These are phyloP conservation scores for Camponotus pennsylvanicus DNA, from an alignment of 1,140 invertebrate species.

Conservation along the genomic window DNA sequence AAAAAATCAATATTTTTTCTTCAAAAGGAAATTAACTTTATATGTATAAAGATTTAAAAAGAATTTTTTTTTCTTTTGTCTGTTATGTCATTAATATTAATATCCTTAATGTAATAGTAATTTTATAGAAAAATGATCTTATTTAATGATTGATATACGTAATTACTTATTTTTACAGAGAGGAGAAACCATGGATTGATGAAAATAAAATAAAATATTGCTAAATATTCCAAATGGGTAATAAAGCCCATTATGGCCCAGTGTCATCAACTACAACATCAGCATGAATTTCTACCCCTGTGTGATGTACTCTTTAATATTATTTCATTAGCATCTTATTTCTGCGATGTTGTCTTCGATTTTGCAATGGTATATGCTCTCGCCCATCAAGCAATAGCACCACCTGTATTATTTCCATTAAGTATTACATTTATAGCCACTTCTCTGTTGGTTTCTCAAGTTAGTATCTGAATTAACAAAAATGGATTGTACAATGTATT, in stretches of 20 bases:
- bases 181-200: conserved; percentile 37
- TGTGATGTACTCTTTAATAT: conserved; percentile 97
- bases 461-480: conserved; percentile 78
- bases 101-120: too few species aligned
- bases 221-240: conserved; percentile 84
- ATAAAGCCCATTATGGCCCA: conserved; percentile 85
- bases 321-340: conserved; percentile 95
- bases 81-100: neutral
- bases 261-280: conserved; percentile 81
- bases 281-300: conserved; percentile 92
- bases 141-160: neutral
- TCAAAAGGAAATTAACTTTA: neutral
- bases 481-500: neutral
- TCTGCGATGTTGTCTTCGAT: conserved; percentile 96
- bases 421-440: conserved; percentile 89
- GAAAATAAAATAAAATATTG: conserved; percentile 68
- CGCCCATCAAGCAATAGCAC: conserved; percentile 88
- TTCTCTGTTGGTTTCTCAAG: conserved; percentile 92
- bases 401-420: conserved; percentile 88
- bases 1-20: neutral
- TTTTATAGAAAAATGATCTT: neutral
- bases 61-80: neutral
- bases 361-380: conserved; percentile 94
- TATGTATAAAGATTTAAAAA: neutral
- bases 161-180: conserved; percentile 50